A percentile compares a stretch with the other conserved stretches of the same genome.
Conservation (phyloP, 2,797 vertebrate genomes). For the Capromys pilorides region DNA sequence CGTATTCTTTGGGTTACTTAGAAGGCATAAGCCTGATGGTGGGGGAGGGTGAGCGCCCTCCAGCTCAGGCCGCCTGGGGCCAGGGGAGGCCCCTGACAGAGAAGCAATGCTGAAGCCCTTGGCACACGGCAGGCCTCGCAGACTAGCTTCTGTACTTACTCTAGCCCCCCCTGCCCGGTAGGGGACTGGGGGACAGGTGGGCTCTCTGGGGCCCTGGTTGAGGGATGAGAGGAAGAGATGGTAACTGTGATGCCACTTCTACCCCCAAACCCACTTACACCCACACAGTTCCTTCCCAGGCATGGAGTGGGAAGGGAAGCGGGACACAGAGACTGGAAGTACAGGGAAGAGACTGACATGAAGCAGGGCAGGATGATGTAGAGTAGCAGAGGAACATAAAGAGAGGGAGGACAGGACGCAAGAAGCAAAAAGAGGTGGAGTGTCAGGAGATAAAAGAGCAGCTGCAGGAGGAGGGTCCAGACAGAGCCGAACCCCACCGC, state of each 20-base stretch:
- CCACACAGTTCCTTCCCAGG: conserved; percentile 36
- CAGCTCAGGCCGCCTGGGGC: conserved; percentile 10
- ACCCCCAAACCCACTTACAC: conserved; percentile 22
- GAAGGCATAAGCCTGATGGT: background rate
- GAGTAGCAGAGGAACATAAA: conserved; percentile 10
- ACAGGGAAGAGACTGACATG: conserved; percentile 14
- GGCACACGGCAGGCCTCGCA: conserved; percentile 70
- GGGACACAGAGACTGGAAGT: background rate
- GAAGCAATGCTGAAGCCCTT: conserved; percentile 79
- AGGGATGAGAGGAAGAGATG: conserved; percentile 72
- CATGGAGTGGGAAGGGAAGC: background rate
- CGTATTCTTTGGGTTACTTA: background rate
- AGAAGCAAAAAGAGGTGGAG: conserved; percentile 9
- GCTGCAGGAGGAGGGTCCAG: background rate
- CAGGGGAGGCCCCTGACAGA: background rate
- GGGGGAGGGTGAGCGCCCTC: background rate
- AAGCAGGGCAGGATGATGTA: background rate
- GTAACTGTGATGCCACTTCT: conserved; percentile 51
- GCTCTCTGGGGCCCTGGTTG: conserved; percentile 90
- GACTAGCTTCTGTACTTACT: conserved; percentile 91
- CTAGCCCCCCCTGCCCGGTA: conserved; percentile 93
- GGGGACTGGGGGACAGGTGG: conserved; percentile 89
- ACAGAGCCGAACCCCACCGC: conserved; percentile 4
- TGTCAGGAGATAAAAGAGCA: conserved; percentile 53
- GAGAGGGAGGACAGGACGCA: background rate